Evolutionary conservation across 2,888 invertebrate genomes (phyloP), one percentile per base, ranked within the genome.

Genomic region (Aleiodes testaceus): DNA sequence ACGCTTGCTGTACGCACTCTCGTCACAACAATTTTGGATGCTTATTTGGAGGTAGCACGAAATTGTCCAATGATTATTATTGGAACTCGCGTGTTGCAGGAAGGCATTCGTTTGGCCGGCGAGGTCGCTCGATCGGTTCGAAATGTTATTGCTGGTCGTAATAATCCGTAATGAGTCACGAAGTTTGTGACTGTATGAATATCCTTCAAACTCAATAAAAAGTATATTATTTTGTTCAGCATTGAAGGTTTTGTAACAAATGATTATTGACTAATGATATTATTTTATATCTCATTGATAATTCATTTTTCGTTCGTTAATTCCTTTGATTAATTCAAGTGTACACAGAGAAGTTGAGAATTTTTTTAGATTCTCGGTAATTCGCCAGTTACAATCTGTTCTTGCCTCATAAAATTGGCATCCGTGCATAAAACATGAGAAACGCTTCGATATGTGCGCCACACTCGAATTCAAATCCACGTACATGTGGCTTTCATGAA

Each of bases 341-440:
- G 26, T 1, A 0, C 5, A 5, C 26, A 26, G 5, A 26, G n/a
- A 26, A 26, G 5, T 26, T 1, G 26, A 26, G 26, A 26, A 26
- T 26, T 26, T 26, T 2, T 2, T n/a, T n/a, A n/a, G n/a, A 26
- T 26, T 26, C 26, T 26, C 5, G 26, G 26, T 26, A 26, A 26
- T 26, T 26, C 3, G 26, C 26, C 36, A 9, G 1, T 36, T 36
- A 36, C 36, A 36, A 36, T 36, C 80, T 82, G 82, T 80, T 75
- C 74, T 78, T 76, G 76, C 71, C 79, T 82, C 81, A 78, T 83
- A 82, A 85, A 83, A 84, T 83, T 81, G 83, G 83, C 82, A 82
- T 81, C 78, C 78, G 83, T 84, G 82, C 83, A 85, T 85, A 84
- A 84, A 85, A 84, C 83, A 84, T 84, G 84, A 84, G 79, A 47